Percentiles rank a stretch among this genome's conserved stretches.
phyloP scores from a whole-genome alignment of 2,888 invertebrate genomes.

The Seira musarum region DNA sequence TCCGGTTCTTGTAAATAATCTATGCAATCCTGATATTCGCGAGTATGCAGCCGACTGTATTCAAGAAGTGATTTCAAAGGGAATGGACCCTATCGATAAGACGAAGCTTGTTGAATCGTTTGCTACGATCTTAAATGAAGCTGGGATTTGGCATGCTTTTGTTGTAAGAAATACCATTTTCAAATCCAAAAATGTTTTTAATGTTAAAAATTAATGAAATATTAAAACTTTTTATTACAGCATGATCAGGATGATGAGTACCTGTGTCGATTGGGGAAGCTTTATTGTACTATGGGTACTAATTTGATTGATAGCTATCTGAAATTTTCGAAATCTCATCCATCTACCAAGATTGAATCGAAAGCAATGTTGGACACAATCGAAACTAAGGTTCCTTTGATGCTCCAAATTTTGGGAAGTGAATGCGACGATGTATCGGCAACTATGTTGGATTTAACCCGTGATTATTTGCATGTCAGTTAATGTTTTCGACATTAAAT shows the following conservation, averaged over 20 bases:
- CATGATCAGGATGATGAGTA: slow-evolving; percentile 74
- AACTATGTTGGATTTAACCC: slow-evolving; percentile 74
- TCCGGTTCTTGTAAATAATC: slow-evolving; percentile 73
- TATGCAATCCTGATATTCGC: slow-evolving; percentile 71
- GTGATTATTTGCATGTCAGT: slow-evolving; percentile 73
- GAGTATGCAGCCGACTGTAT: slow-evolving; percentile 76
- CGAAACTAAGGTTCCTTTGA: slow-evolving; percentile 73
- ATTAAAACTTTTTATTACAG: slow-evolving; percentile 70
- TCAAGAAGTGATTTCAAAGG: slow-evolving; percentile 75
- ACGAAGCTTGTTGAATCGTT: slow-evolving; percentile 72
- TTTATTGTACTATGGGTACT: slow-evolving; percentile 75
- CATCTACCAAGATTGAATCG: slow-evolving; percentile 51
- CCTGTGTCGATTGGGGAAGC: slow-evolving; percentile 73
- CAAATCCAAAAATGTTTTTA: neutral
- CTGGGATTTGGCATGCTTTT: slow-evolving; percentile 63
- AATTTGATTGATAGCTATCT: slow-evolving; percentile 74
- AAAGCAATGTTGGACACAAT: slow-evolving; percentile 70
- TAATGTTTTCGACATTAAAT: neutral
- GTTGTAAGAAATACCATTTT: slow-evolving; percentile 43
- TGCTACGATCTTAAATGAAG: slow-evolving; percentile 58
- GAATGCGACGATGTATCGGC: slow-evolving; percentile 75
- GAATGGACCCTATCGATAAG: slow-evolving; percentile 77
- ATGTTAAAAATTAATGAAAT: neutral
- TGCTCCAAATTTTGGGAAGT: slow-evolving; percentile 74
- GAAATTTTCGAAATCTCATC: slow-evolving; percentile 70